Evolutionary conservation across 2,797 vertebrate species (phyloP).

Genomic region (Podarcis lilfordi): DNA sequence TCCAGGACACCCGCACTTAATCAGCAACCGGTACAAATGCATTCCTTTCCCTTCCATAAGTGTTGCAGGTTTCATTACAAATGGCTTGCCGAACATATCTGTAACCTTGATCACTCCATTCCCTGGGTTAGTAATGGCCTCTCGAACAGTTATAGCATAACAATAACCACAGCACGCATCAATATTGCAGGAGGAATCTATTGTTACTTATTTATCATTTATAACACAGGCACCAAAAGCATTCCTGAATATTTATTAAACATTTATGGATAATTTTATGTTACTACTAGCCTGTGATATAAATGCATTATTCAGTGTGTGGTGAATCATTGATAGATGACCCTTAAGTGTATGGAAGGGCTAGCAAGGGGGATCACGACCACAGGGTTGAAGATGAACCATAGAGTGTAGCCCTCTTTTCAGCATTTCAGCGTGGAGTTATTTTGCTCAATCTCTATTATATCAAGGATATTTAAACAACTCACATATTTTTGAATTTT

Average conservation of each 20-base stretch:
- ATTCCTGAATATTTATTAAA: constrained; percentile 83
- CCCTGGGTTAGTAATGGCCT: constrained; percentile 74
- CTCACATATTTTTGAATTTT: background rate
- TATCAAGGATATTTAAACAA: constrained; percentile 37
- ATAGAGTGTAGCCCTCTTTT: constrained; percentile 37
- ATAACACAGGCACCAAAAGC: constrained; percentile 76
- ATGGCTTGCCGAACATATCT: constrained; percentile 69
- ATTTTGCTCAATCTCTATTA: constrained; percentile 37
- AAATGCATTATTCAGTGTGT: constrained; percentile 80
- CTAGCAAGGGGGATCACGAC: constrained; percentile 52
- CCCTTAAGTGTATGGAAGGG: constrained; percentile 61
- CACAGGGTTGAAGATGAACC: constrained; percentile 39
- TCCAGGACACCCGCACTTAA: constrained; percentile 58
- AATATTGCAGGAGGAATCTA: constrained; percentile 78
- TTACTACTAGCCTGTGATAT: constrained; percentile 74
- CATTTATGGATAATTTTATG: constrained; percentile 83
- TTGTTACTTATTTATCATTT: constrained; percentile 82
- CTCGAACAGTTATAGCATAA: constrained; percentile 73
- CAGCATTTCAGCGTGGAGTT: background rate
- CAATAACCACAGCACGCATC: constrained; percentile 74
- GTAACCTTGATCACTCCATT: constrained; percentile 77
- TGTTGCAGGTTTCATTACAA: constrained; percentile 72
- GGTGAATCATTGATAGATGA: constrained; percentile 70
- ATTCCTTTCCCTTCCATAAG: constrained; percentile 60
- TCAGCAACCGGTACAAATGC: constrained; percentile 65